Conservation (phyloP, 2,797 vertebrate genomes). For the Enteromius anoplus region DNA sequence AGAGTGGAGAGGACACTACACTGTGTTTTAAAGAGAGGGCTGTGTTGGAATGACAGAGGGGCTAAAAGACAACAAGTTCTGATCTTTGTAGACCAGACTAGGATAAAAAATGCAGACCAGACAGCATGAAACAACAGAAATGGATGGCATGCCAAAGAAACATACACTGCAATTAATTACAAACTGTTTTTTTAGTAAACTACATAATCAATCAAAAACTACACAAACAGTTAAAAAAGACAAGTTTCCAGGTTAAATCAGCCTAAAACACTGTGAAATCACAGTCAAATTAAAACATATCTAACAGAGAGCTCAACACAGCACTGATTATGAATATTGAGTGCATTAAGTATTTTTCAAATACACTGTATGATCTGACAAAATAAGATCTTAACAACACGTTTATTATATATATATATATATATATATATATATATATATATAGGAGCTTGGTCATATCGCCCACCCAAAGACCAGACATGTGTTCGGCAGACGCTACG, state of each 20-base stretch:
- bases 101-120: neutral
- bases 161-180: neutral
- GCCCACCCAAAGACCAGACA: constrained; percentile 20
- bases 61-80: constrained; percentile 31
- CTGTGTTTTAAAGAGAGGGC: constrained; percentile 38
- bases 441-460: neutral
- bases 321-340: neutral
- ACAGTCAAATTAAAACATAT: neutral
- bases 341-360: neutral
- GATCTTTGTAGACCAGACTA: constrained; percentile 11
- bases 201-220: neutral
- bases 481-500: constrained; percentile 19
- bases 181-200: neutral
- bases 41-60: constrained; percentile 19
- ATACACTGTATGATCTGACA: neutral
- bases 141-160: neutral
- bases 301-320: neutral
- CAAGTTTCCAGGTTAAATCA: neutral
- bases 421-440: neutral
- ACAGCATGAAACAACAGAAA: constrained; percentile 2
- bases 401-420: neutral
- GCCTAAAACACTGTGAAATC: neutral
- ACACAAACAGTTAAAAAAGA: neutral
- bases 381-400: neutral
- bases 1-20: constrained; percentile 21